Percentiles rank a stretch among this genome's conserved stretches.
These are phyloP conservation scores for Gobio gobio DNA, from an alignment of 2,113 vertebrate species.

Conservation along the genomic window DNA sequence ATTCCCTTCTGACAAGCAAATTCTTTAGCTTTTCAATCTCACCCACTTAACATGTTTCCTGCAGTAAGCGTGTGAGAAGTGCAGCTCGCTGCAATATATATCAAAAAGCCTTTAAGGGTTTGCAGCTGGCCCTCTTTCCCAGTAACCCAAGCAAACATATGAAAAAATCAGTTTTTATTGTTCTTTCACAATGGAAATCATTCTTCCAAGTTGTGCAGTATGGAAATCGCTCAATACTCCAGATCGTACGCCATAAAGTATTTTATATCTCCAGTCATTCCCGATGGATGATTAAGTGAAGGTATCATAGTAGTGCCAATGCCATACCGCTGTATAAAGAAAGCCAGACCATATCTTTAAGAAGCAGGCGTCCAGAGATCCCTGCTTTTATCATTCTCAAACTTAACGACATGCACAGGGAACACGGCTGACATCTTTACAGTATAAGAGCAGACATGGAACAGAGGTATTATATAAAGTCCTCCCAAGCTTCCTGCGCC, in stretches of 20 bases:
- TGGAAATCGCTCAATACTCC: constrained; percentile 18
- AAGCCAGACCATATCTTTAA: background rate
- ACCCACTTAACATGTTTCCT: constrained; percentile 70
- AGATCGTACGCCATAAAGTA: background rate
- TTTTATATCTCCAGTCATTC: constrained; percentile 30
- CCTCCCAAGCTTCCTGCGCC: constrained; percentile 23
- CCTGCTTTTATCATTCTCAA: constrained; percentile 30
- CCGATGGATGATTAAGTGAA: constrained; percentile 24
- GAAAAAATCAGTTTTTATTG: constrained; percentile 17
- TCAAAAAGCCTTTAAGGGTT: constrained; percentile 58
- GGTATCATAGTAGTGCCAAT: constrained; percentile 10
- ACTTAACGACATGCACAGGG: constrained; percentile 46
- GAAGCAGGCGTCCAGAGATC: constrained; percentile 13
- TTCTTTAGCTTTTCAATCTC: constrained; percentile 69
- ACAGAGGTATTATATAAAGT: constrained; percentile 14
- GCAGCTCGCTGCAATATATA: constrained; percentile 45
- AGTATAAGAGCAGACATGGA: constrained; percentile 40
- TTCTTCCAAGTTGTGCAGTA: constrained; percentile 9
- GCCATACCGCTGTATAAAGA: constrained; percentile 20
- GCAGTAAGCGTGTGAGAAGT: constrained; percentile 65
- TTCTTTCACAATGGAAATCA: constrained; percentile 44
- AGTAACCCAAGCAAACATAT: constrained; percentile 33
- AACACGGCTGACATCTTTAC: constrained; percentile 50
- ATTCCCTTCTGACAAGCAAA: constrained; percentile 64
- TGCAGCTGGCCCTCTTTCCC: constrained; percentile 37